Evolutionary conservation across 2,797 vertebrate genomes (phyloP).

Genomic region (Merluccius polli): DNA sequence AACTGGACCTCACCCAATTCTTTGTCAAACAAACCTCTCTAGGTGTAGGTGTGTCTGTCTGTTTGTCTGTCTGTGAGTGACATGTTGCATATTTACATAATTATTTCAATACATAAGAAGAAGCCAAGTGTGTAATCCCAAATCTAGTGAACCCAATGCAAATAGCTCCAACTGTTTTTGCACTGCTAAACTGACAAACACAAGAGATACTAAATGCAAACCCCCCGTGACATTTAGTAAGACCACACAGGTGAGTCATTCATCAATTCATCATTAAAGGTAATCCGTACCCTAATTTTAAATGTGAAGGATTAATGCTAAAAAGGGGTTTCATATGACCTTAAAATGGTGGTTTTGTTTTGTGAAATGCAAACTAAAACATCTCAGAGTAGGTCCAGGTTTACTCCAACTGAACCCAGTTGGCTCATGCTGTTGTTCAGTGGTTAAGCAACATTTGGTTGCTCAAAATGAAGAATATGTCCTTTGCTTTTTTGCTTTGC

Average conservation of each 20-base stretch:
- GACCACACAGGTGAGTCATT: not conserved
- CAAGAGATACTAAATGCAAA: not conserved
- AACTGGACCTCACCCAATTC: conserved; percentile 20
- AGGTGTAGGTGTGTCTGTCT: conserved; percentile 3
- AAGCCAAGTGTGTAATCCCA: conserved; percentile 21
- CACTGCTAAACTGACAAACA: not conserved
- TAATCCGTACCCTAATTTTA: not conserved
- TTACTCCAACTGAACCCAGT: too few species aligned
- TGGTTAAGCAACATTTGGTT: not conserved
- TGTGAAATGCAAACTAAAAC: too few species aligned
- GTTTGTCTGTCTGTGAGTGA: not conserved
- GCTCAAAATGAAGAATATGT: too few species aligned
- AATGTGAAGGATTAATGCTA: not conserved
- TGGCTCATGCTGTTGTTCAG: too few species aligned
- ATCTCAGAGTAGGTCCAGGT: too few species aligned
- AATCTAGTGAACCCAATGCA: conserved; percentile 22
- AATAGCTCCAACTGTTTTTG: not conserved
- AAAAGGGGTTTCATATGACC: not conserved
- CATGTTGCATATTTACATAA: not conserved
- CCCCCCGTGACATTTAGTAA: not conserved
- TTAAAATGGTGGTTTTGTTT: not conserved
- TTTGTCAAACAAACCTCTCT: conserved; percentile 1
- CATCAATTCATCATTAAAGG: not conserved
- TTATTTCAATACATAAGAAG: conserved; percentile 41
- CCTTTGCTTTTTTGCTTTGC: not conserved